phyloP scores from a whole-genome alignment of 2,797 vertebrate species.

The Buceros bicornis region DNA sequence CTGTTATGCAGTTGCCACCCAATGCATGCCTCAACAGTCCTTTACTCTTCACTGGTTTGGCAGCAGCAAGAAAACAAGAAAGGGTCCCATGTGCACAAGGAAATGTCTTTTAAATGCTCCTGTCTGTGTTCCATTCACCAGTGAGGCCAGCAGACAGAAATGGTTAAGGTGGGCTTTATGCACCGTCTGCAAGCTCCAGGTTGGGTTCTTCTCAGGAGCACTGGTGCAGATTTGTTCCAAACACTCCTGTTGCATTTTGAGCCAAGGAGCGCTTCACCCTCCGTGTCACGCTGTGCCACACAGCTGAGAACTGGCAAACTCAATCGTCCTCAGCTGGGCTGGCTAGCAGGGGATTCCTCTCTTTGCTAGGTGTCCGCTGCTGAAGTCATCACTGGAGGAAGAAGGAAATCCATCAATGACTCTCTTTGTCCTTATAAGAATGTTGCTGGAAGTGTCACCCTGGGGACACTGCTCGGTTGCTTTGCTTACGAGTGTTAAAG shows the following conservation, averaged over 20 bases:
- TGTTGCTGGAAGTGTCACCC: not conserved
- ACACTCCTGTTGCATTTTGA: not conserved
- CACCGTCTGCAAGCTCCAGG: not conserved
- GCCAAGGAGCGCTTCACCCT: slow-evolving; percentile 29
- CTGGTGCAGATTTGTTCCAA: slow-evolving; percentile 23
- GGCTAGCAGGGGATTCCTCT: not conserved
- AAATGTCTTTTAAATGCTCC: slow-evolving; percentile 42
- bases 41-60: slow-evolving; percentile 48
- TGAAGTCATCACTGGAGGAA: slow-evolving; percentile 46
- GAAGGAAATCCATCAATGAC: slow-evolving; percentile 55
- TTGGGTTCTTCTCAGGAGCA: slow-evolving; percentile 10
- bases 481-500: slow-evolving; percentile 43
- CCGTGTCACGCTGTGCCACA: not conserved
- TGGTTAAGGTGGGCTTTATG: not conserved
- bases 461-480: not conserved
- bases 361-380: not conserved
- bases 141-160: not conserved
- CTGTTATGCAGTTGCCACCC: slow-evolving; percentile 41
- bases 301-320: slow-evolving; percentile 55
- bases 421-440: slow-evolving; percentile 31
- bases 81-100: not conserved
- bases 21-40: not conserved
- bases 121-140: not conserved
- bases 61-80: slow-evolving; percentile 49
- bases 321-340: not conserved